Evolutionary conservation across 2,113 vertebrate genomes (phyloP), one percentile per base, ranked within the genome.

Genomic region (Platysternon megacephalum): DNA sequence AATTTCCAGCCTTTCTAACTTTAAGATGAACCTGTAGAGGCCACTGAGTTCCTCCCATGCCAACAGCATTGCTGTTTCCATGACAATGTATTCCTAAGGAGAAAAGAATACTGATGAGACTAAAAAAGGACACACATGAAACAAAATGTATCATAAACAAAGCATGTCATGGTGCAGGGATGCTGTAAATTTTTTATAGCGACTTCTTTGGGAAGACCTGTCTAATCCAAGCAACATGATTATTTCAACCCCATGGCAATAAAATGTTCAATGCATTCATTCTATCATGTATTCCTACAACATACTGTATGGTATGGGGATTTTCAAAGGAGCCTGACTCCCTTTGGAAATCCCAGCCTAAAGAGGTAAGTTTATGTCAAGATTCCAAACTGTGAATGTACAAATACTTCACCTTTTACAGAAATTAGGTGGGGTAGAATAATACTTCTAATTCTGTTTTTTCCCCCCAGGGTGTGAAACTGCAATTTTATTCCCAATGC

Each of bases 401-500:
- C n/a, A 51, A 52, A 68, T 0, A 55, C 42, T 72, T 72, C 32
- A 28, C 28, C 21, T 80, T 79, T n/a, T 44, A n/a, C 11, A 2
- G 5, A 35, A 14, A 90, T 82, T 51, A 5, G 22, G 9, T 93
- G n/a, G 44, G 89, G 49, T 89, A 80, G 89, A 58, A 93, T 24
- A 0, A 5, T 4, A 53, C 49, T 17, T 79, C 51, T 19, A 55
- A 14, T 79, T 87, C 51, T 94, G 26, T 93, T 79, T 72, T 72
- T 58, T 82, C 90, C 93, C 91, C 94, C 9, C 87, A 99, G 99
- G 99, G 56, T 99, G 99, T 91, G 99, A 99, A 92, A 99, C 98
- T 28, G 99, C 98, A 0, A 97, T 99, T 55, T 98, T 99, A 89
- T 99, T 99, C 96, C 99, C 99, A 26, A 99, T 99, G 99, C 99